A percentile compares a stretch with the other conserved stretches of the same genome.
Conservation (phyloP, 1,140 invertebrate species). For the Kradibia gibbosae region DNA sequence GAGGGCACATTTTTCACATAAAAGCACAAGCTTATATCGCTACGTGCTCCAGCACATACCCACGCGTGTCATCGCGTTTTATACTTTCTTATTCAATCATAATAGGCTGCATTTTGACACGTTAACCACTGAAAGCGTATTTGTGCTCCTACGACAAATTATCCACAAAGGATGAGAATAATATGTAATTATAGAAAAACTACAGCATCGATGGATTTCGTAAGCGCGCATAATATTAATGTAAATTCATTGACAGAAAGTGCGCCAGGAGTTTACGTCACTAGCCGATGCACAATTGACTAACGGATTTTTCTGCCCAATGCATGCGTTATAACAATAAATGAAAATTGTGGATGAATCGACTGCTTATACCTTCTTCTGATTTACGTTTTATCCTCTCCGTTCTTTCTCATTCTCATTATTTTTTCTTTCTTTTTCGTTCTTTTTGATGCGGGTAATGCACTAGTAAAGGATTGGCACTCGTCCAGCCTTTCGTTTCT, state of each 20-base stretch:
- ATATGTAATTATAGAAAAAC: too few relatives aligned
- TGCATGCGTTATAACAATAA: constrained; percentile 56
- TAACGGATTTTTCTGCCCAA: constrained; percentile 57
- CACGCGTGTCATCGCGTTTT: too few relatives aligned
- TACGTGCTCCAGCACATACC: too few relatives aligned
- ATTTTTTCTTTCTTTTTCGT: not conserved
- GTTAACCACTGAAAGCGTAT: not conserved
- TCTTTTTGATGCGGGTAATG: not conserved
- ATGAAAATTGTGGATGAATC: constrained; percentile 61
- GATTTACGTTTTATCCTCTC: not conserved
- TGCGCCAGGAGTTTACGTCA: not conserved
- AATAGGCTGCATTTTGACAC: not conserved
- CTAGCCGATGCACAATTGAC: constrained; percentile 50
- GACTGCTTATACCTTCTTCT: too few relatives aligned
- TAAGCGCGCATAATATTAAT: not conserved
- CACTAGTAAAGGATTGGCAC: constrained; percentile 59
- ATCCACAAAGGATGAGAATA: too few relatives aligned
- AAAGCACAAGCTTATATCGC: not conserved
- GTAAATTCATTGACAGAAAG: not conserved
- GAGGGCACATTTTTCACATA: not conserved
- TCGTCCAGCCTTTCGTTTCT: constrained; percentile 60
- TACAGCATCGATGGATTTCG: too few relatives aligned
- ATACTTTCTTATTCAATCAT: not conserved
- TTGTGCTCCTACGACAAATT: too few relatives aligned
- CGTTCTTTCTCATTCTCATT: not conserved